Evolutionary conservation across 1,140 invertebrate genomes (phyloP).

Genomic region (Potamilus streckersoni): DNA sequence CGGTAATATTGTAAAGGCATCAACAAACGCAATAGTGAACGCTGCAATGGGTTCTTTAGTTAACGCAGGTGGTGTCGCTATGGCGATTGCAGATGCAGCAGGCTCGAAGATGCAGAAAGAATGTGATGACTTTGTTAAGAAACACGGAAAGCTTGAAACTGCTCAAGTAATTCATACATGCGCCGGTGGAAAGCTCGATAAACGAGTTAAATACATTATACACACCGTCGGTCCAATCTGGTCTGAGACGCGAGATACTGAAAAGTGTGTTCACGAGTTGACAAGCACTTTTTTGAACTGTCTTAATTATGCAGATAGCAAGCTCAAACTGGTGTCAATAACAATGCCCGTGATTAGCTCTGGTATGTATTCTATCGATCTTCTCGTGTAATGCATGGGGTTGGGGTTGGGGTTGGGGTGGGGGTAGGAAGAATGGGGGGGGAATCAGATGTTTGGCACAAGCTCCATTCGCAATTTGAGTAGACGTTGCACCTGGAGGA

Average conservation of each 20-base stretch:
- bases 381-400: neutral
- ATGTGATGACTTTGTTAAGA: constrained; percentile 21
- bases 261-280: constrained; percentile 2
- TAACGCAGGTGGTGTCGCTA: constrained; percentile 7
- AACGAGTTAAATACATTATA: constrained; percentile 13
- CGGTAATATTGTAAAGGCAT: constrained; percentile 21
- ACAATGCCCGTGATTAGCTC: constrained; percentile 23
- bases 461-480: neutral
- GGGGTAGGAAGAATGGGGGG: neutral
- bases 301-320: constrained; percentile 13
- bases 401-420: neutral
- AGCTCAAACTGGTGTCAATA: constrained; percentile 6
- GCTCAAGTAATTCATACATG: constrained; percentile 25
- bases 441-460: neutral
- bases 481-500: neutral
- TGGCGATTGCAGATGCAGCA: constrained; percentile 19
- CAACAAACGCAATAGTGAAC: constrained; percentile 26
- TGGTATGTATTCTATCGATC: constrained; percentile 4
- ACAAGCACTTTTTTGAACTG: constrained; percentile 21
- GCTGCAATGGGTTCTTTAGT: constrained; percentile 9
- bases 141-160: neutral
- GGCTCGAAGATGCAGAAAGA: constrained; percentile 12
- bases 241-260: neutral
- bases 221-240: constrained; percentile 25
- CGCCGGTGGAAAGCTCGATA: constrained; percentile 19